A percentile compares a stretch with the other conserved stretches of the same genome.
These are phyloP conservation scores for Orthonychiurus folsomi DNA, from an alignment of 2,888 invertebrate genomes.

Conservation along the genomic window DNA sequence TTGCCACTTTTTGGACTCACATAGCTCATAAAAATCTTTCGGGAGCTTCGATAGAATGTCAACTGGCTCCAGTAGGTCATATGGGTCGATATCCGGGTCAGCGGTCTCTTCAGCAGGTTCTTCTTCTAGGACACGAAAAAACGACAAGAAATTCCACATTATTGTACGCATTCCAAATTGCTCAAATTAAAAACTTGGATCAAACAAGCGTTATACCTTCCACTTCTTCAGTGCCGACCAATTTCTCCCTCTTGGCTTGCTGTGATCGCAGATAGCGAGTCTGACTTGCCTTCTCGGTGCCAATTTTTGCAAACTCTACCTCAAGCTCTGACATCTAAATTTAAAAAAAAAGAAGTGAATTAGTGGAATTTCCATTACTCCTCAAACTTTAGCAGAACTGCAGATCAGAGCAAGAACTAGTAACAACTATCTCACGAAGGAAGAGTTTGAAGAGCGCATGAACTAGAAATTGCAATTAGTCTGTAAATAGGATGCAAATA, in stretches of 20 bases:
- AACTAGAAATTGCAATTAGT: too few relatives aligned
- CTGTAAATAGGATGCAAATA: too few relatives aligned
- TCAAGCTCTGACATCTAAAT: slow-evolving; percentile 70
- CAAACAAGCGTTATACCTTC: too few relatives aligned
- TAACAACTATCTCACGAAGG: too few relatives aligned
- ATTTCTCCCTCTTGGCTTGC: slow-evolving; percentile 58
- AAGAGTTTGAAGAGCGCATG: too few relatives aligned
- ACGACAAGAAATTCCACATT: not conserved
- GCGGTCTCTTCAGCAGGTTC: slow-evolving; percentile 47
- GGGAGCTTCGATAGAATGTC: slow-evolving; percentile 88
- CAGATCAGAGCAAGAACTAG: too few relatives aligned
- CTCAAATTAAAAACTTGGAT: too few relatives aligned
- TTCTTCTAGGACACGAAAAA: slow-evolving; percentile 17
- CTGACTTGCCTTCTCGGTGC: slow-evolving; percentile 58
- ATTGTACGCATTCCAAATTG: too few relatives aligned
- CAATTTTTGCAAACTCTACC: slow-evolving; percentile 70
- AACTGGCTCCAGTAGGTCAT: slow-evolving; percentile 81
- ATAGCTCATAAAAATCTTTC: slow-evolving; percentile 88
- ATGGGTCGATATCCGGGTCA: slow-evolving; percentile 67
- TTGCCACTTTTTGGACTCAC: slow-evolving; percentile 94
- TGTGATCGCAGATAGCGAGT: slow-evolving; percentile 71
- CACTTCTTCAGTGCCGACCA: slow-evolving; percentile 49
- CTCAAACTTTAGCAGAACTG: too few relatives aligned
- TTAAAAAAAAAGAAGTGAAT: slow-evolving; percentile 11
- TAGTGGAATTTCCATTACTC: too few relatives aligned